These are phyloP conservation scores for Chamaea fasciata DNA, from an alignment of 2,113 vertebrate species.

Conservation along the genomic window DNA sequence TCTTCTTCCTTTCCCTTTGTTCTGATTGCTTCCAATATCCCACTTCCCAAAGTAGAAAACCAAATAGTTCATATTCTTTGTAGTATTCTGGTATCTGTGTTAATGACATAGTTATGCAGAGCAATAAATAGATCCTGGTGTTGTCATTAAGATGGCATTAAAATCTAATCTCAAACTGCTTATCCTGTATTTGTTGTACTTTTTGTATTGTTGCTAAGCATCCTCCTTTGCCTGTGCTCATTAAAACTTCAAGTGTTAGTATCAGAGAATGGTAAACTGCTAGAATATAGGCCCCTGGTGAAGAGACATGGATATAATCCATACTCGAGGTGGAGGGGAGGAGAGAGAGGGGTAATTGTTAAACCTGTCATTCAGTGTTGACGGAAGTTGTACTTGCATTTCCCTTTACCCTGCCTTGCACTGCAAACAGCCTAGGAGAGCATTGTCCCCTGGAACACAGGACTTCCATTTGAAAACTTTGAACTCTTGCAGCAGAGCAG, in stretches of 20 bases:
- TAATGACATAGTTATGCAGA: background rate
- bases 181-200: background rate
- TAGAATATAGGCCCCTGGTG: background rate
- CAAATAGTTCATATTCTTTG: background rate
- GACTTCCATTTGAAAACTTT: background rate
- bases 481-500: background rate
- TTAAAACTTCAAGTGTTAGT: constrained; percentile 13
- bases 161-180: constrained; percentile 20
- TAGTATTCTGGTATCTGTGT: background rate
- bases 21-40: background rate
- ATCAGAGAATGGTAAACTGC: background rate
- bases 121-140: background rate
- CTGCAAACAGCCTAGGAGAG: background rate
- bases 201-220: constrained; percentile 8
- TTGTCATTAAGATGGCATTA: constrained; percentile 18
- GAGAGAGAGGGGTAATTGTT: background rate
- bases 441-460: background rate
- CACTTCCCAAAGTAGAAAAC: background rate
- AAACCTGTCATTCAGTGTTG: background rate
- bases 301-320: background rate
- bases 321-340: background rate
- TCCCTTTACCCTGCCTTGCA: background rate
- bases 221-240: background rate
- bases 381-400: background rate
- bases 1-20: background rate